Percentiles rank a stretch among this genome's conserved stretches.
Evolutionary conservation across 23 tunicate species (phyloP).

Genomic region (Styela clava): DNA sequence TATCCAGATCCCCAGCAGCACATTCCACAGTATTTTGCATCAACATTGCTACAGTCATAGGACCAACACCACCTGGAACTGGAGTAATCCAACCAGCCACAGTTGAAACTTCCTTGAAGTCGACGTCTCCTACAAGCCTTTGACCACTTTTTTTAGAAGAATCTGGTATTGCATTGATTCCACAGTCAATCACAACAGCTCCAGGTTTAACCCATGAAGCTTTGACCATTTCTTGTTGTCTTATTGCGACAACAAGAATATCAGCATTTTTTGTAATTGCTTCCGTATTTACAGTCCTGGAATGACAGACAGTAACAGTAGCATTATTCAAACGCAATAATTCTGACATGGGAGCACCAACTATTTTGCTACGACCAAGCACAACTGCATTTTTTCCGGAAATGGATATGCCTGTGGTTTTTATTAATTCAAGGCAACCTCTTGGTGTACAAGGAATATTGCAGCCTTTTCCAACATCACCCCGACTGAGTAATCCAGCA

Average conservation of each 20-base stretch:
- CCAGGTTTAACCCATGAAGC: constrained; percentile 91
- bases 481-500: constrained; percentile 82
- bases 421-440: constrained; percentile 90
- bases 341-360: constrained; percentile 94
- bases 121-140: constrained; percentile 90
- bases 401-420: constrained; percentile 52
- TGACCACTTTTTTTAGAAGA: constrained; percentile 79
- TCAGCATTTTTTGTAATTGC: constrained; percentile 67
- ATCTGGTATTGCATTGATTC: constrained; percentile 90
- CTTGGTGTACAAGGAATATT: constrained; percentile 96
- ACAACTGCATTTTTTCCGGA: constrained; percentile 90
- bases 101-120: constrained; percentile 39
- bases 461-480: constrained; percentile 42
- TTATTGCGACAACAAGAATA: constrained; percentile 85
- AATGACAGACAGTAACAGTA: constrained; percentile 95
- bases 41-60: constrained; percentile 99
- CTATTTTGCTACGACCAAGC: constrained; percentile 96
- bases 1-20: constrained; percentile 46
- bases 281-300: constrained; percentile 63
- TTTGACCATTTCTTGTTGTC: constrained; percentile 89
- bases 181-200: constrained; percentile 95
- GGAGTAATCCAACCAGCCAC: constrained; percentile 95
- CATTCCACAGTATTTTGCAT: constrained; percentile 92
- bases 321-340: constrained; percentile 84
- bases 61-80: constrained; percentile 99